These are phyloP conservation scores for Eupithecia dodoneata DNA, from an alignment of 2,888 invertebrate genomes.

Conservation along the genomic window DNA sequence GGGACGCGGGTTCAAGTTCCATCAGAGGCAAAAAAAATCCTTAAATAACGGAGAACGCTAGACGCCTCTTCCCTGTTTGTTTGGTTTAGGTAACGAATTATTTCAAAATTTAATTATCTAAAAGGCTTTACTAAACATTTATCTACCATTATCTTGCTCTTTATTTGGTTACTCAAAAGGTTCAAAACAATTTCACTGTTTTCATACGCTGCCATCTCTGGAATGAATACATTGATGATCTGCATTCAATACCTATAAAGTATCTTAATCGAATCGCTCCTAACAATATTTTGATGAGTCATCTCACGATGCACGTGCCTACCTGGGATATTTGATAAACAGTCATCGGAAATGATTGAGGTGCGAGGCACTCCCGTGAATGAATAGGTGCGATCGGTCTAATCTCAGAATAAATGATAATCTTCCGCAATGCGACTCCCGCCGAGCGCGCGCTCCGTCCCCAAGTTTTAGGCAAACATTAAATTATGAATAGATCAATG, in stretches of 20 bases:
- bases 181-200: not conserved
- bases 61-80: not conserved
- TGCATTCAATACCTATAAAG: not conserved
- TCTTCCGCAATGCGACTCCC: constrained; percentile 44
- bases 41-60: not conserved
- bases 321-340: constrained; percentile 43
- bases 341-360: constrained; percentile 45
- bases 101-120: not conserved
- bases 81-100: not conserved
- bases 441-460: constrained; percentile 28
- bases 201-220: not conserved
- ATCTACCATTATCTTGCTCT: not conserved
- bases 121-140: not conserved
- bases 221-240: not conserved
- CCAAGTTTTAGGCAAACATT: constrained; percentile 31
- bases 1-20: not conserved
- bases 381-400: constrained; percentile 29
- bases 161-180: not conserved
- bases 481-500: constrained; percentile 44
- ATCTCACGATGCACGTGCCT: not conserved
- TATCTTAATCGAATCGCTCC: constrained; percentile 49
- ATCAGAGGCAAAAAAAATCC: not conserved
- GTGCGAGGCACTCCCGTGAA: constrained; percentile 33
- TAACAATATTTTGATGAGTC: constrained; percentile 52
- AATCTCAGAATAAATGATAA: constrained; percentile 45